These are phyloP conservation scores for Oceanodroma leucorhoa DNA, from an alignment of 2,797 vertebrate species.

Conservation along the genomic window DNA sequence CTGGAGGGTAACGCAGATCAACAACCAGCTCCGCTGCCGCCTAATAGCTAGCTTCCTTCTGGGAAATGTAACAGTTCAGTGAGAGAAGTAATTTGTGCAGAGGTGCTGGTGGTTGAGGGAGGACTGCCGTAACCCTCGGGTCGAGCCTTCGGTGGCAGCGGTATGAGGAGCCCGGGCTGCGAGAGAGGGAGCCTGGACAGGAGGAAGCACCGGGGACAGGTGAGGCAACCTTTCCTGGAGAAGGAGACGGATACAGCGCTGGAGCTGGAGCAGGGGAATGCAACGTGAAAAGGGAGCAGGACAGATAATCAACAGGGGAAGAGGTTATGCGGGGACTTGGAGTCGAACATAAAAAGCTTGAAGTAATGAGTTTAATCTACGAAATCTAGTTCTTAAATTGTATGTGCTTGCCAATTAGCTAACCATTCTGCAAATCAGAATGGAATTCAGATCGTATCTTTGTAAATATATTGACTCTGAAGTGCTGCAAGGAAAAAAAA, in stretches of 20 bases:
- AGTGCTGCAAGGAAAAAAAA: constrained; percentile 19
- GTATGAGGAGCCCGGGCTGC: background rate
- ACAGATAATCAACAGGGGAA: background rate
- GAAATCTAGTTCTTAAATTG: constrained; percentile 55
- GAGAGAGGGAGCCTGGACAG: background rate
- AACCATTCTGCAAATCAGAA: constrained; percentile 56
- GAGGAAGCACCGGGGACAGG: background rate
- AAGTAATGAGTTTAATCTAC: constrained; percentile 57
- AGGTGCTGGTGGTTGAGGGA: background rate
- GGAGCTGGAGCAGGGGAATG: background rate
- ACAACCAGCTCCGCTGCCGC: background rate
- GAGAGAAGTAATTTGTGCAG: background rate
- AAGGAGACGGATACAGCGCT: background rate
- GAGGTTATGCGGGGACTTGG: constrained; percentile 31
- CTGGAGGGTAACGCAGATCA: constrained; percentile 27
- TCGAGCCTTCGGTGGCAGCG: background rate
- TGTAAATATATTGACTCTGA: constrained; percentile 46
- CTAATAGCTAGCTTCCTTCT: background rate
- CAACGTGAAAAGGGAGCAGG: background rate
- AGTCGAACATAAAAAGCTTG: constrained; percentile 25
- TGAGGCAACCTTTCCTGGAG: background rate
- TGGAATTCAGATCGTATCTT: constrained; percentile 59
- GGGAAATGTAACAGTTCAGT: background rate
- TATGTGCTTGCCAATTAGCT: constrained; percentile 59
- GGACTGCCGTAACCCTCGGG: background rate